Conservation (phyloP, 1,140 invertebrate species). For the Trachelipus rathkii region DNA sequence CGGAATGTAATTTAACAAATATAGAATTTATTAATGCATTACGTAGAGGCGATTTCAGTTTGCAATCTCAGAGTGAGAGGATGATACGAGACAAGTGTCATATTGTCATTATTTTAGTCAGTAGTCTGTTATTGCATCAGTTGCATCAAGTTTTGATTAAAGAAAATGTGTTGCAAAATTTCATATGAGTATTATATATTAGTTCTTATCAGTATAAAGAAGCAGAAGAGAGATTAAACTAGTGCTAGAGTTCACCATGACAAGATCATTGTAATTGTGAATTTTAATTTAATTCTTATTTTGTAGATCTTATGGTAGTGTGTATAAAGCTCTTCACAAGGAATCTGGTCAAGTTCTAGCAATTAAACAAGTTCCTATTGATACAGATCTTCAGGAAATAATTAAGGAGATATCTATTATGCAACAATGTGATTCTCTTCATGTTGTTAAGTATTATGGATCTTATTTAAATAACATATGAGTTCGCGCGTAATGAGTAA, state of each 20-base stretch:
- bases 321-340: conserved; percentile 92
- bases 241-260: no score
- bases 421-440: conserved; percentile 99
- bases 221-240: no score
- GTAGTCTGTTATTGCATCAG: no score
- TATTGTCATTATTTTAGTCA: no score
- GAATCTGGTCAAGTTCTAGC: conserved; percentile 95
- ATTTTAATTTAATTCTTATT: no score
- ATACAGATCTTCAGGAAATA: conserved; percentile 98
- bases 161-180: no score
- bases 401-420: conserved; percentile 99
- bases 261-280: no score
- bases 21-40: neutral
- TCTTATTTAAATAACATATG: no score
- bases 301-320: conserved; percentile 69
- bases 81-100: conserved; percentile 2
- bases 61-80: neutral
- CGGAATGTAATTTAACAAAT: neutral
- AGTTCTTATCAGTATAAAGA: no score
- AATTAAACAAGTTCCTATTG: conserved; percentile 98
- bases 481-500: no score
- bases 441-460: conserved; percentile 99
- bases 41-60: neutral
- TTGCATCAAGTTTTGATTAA: no score
- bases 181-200: no score